Evolutionary conservation across 2,797 vertebrate genomes (phyloP).

Genomic region (Zonotrichia albicollis): DNA sequence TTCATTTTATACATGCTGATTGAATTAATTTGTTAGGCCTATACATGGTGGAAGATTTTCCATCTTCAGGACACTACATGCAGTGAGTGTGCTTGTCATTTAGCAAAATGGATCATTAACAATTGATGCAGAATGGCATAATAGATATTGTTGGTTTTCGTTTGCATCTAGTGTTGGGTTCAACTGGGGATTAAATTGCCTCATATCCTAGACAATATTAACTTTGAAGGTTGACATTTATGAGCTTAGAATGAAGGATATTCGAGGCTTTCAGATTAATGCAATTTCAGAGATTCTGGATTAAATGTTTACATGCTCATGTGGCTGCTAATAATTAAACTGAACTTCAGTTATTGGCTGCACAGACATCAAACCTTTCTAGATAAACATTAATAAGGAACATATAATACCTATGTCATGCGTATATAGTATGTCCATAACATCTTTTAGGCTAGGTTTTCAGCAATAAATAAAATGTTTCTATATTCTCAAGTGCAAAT

Average conservation of each 20-base stretch:
- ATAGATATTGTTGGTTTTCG: slow-evolving; percentile 6
- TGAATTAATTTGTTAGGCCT: background rate
- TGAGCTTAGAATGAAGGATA: slow-evolving; percentile 7
- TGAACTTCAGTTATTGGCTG: slow-evolving; percentile 37
- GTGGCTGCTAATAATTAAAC: slow-evolving; percentile 60
- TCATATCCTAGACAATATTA: slow-evolving; percentile 42
- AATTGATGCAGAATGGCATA: background rate
- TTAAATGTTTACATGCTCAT: slow-evolving; percentile 37
- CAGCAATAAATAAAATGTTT: slow-evolving; percentile 9
- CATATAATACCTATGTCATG: background rate
- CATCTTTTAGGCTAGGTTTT: background rate
- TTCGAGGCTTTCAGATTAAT: slow-evolving; percentile 50
- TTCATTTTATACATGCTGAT: background rate
- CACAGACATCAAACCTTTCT: background rate
- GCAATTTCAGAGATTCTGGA: slow-evolving; percentile 53
- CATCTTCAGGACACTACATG: background rate
- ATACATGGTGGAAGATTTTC: background rate
- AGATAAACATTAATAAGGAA: slow-evolving; percentile 27
- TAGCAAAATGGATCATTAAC: slow-evolving; percentile 39
- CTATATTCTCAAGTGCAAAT: background rate
- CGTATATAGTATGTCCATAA: background rate
- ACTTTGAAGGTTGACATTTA: slow-evolving; percentile 62
- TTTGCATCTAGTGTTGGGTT: slow-evolving; percentile 33
- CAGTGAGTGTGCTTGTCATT: background rate
- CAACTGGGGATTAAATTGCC: slow-evolving; percentile 56